These are phyloP conservation scores for Dorcus hopei DNA, from an alignment of 2,888 invertebrate genomes.

Conservation along the genomic window DNA sequence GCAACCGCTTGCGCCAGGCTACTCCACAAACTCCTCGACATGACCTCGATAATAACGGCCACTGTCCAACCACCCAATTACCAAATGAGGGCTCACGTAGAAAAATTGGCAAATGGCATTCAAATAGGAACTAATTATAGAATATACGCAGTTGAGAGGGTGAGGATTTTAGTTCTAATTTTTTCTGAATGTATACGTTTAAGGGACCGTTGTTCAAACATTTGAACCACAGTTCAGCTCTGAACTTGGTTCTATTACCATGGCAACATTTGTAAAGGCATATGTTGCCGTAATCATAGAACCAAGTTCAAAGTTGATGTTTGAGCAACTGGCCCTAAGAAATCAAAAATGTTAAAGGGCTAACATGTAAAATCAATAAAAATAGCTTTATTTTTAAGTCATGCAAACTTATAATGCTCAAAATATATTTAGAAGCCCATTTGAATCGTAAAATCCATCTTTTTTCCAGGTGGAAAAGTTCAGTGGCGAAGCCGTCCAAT, in stretches of 20 bases:
- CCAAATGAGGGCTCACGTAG: constrained; percentile 46
- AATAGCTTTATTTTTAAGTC: no score
- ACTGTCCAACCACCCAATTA: constrained; percentile 58
- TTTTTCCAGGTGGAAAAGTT: constrained; percentile 63
- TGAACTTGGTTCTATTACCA: no score
- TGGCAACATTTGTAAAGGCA: no score
- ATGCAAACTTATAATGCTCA: no score
- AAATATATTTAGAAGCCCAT: no score
- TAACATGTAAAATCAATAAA: no score
- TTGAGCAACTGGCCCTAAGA: no score
- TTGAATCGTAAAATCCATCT: neutral
- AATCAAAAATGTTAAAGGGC: no score
- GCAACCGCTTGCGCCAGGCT: constrained; percentile 64
- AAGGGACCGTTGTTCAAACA: no score
- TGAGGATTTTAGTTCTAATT: constrained; percentile 42
- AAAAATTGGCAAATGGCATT: constrained; percentile 65
- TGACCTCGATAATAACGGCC: constrained; percentile 82
- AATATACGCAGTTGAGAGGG: constrained; percentile 69
- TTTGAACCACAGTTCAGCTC: no score
- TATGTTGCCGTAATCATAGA: no score
- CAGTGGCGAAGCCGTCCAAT: constrained; percentile 66
- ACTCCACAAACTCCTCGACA: constrained; percentile 68
- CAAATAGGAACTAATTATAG: constrained; percentile 79
- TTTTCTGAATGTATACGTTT: neutral
- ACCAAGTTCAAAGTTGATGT: no score